Evolutionary conservation across 2,113 vertebrate species (phyloP).

Genomic region (Heterotilapia buettikoferi): DNA sequence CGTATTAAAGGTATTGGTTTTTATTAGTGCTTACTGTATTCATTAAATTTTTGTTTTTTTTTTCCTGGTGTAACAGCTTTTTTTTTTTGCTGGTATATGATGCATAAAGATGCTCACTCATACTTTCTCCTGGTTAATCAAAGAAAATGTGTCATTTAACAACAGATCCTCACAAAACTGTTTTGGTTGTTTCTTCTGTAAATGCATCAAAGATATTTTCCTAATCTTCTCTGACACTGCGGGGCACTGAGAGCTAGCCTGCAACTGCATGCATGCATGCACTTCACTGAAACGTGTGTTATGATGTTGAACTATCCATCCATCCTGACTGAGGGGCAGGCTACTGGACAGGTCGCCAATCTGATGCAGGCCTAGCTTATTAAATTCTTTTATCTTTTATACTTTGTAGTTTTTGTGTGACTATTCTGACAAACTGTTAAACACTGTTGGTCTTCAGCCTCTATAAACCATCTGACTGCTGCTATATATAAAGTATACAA

Average conservation of each 20-base stretch:
- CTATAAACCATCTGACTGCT: background rate
- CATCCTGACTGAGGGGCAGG: background rate
- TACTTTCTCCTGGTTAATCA: background rate
- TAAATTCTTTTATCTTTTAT: background rate
- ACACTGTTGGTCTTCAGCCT: background rate
- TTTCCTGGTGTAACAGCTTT: background rate
- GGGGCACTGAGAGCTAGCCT: fast-evolving
- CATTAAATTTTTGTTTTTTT: no score
- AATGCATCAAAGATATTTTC: background rate
- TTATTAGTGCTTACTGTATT: no score
- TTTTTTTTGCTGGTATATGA: background rate
- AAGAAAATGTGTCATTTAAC: background rate
- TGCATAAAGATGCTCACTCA: background rate
- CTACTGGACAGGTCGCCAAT: background rate
- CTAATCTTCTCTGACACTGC: background rate
- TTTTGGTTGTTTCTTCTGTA: background rate
- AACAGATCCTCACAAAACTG: background rate
- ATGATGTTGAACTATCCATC: background rate
- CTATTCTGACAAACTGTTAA: background rate
- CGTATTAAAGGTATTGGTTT: no score
- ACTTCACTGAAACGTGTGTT: background rate
- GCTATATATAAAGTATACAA: background rate
- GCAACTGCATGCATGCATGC: background rate
- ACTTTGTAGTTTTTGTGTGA: background rate
- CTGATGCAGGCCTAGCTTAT: background rate